A percentile compares a stretch with the other conserved stretches of the same genome.
phyloP scores from a whole-genome alignment of 2,113 vertebrate species.

The Phylloscopus whistleri region DNA sequence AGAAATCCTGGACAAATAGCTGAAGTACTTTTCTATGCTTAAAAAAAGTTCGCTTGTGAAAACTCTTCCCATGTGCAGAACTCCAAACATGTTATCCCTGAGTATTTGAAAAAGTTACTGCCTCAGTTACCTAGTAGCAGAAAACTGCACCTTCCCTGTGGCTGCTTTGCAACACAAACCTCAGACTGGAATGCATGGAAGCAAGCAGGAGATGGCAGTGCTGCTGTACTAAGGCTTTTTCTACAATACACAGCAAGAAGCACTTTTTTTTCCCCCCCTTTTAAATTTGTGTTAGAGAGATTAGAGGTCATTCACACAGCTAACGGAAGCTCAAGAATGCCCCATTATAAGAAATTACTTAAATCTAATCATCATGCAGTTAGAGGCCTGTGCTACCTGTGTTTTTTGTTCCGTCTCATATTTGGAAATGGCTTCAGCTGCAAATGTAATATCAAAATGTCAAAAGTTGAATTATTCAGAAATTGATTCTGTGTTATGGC shows the following conservation, averaged over 20 bases:
- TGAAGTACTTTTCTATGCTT: neutral
- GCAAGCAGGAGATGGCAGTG: conserved; percentile 53
- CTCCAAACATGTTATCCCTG: rapidly evolving
- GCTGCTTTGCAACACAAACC: neutral
- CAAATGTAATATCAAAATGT: neutral
- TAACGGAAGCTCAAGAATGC: neutral
- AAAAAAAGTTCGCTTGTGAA: neutral
- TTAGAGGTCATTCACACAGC: neutral
- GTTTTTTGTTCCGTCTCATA: neutral
- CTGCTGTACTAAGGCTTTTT: neutral
- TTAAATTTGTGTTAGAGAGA: neutral
- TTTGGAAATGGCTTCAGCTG: neutral
- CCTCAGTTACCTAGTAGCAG: neutral
- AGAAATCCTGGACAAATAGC: neutral
- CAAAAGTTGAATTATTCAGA: neutral
- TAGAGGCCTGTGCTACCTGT: neutral
- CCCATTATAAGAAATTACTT: neutral
- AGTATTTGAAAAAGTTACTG: neutral
- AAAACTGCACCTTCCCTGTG: neutral
- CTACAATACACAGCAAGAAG: neutral
- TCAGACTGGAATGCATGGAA: neutral
- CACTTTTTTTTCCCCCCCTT: neutral
- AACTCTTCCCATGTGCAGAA: neutral
- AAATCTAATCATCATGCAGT: neutral
- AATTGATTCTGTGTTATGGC: neutral